Evolutionary conservation across 2,113 vertebrate species (phyloP), one percentile per base, ranked within the genome.

Genomic region (Scomber japonicus): DNA sequence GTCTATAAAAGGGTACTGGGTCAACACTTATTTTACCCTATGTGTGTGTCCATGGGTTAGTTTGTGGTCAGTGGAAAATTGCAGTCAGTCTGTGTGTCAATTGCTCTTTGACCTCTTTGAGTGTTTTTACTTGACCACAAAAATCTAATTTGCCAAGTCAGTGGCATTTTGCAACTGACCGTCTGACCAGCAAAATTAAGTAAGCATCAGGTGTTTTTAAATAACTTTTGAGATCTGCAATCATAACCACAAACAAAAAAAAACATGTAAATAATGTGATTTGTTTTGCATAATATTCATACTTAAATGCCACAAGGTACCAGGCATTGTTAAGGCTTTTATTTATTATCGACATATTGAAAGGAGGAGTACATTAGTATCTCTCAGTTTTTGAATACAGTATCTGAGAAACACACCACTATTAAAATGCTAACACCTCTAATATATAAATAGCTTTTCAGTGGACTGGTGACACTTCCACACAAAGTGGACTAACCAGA

Each of bases 61-160:
- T 56, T 7, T 9, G 35, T 7, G 70, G 55, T 71, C 27, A 31
- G 16, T 45, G 50, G 48, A 31, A 35, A 45, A 46, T 21, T 21
- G 3, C 24, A 27, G 24, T 11, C 30, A 48, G 24, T 31, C 44
- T n/a, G 9, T n/a, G 0, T 9, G 35, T 40, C 35, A 40, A 9
- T 40, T 63, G 11, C 60, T 57, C 67, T 65, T 30, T 76, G 46
- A 17, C 40, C 27, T 66, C 49, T 27, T 27, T 68, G 24, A 5
- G 8, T 1, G 17, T 49, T 40, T n/a, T 16, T 46, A 16, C 55
- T 53, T 61, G 35, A 54, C 69, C 68, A 59, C 57, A 53, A 54
- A 59, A 54, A 51, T 45, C 12, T 80, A 2, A 75, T 75, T 35
- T 60, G 16, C 30, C 4, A 17, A 19, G 30, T 49, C 11, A 11